A percentile compares a stretch with the other conserved stretches of the same genome.
phyloP scores from a whole-genome alignment of 2,888 invertebrate genomes.

The Dryomyza anilis region DNA sequence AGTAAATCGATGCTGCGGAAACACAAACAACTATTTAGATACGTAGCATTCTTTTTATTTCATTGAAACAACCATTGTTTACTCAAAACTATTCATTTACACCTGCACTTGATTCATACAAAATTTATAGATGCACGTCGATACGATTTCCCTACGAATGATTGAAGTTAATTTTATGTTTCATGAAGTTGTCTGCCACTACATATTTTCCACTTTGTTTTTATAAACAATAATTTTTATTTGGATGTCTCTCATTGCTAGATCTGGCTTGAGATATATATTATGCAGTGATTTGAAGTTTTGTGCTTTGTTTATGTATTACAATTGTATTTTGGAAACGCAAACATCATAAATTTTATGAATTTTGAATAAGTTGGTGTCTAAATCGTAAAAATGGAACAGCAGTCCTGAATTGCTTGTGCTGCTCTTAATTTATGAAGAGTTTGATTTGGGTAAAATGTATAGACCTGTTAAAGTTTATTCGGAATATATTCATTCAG shows the following conservation, averaged over 20 bases:
- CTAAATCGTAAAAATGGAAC: no score
- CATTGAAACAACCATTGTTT: conserved; percentile 6
- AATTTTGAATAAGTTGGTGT: conserved; percentile 12
- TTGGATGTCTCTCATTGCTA: conserved; percentile 11
- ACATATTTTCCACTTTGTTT: conserved; percentile 20
- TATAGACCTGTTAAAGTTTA: conserved; percentile 1
- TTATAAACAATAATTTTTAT: conserved; percentile 33
- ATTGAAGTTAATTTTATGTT: conserved; percentile 28
- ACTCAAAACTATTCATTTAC: conserved; percentile 42
- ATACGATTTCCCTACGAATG: conserved; percentile 17
- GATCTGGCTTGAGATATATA: not conserved
- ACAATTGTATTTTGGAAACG: not conserved
- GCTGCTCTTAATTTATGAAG: not conserved
- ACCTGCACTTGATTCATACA: conserved; percentile 37
- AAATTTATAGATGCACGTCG: conserved; percentile 28
- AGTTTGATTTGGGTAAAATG: not conserved
- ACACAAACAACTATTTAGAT: no score
- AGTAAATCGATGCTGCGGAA: no score
- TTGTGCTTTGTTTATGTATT: not conserved
- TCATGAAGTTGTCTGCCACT: conserved; percentile 29
- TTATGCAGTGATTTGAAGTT: not conserved
- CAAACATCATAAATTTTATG: conserved; percentile 14
- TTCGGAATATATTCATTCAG: no score
- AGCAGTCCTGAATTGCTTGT: not conserved
- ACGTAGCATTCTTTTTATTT: not conserved